Conservation (phyloP, 2,888 invertebrate genomes). For the Abrostola triplasia region DNA sequence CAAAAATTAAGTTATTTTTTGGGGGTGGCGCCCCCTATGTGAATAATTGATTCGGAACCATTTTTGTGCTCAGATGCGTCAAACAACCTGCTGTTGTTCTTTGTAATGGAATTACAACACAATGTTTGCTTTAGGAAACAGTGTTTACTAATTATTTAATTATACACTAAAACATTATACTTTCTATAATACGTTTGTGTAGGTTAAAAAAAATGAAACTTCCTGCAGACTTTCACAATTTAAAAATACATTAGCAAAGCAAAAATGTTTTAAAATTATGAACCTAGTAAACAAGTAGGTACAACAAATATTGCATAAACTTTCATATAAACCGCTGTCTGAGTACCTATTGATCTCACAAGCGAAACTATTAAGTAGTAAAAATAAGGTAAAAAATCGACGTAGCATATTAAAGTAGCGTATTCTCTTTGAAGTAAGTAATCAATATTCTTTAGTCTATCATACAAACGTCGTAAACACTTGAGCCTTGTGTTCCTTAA, state of each 20-base stretch:
- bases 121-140: conserved; percentile 13
- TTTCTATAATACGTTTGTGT: too few relatives aligned
- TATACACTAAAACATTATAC: conserved; percentile 1
- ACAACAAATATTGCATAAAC: too few relatives aligned
- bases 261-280: too few relatives aligned
- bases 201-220: too few relatives aligned
- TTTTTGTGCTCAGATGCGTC: conserved; percentile 35
- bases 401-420: background rate
- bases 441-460: conserved; percentile 14
- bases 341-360: too few relatives aligned
- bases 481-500: conserved; percentile 33
- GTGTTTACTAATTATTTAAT: background rate
- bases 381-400: too few relatives aligned
- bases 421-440: background rate
- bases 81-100: conserved; percentile 21
- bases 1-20: conserved; percentile 44
- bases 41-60: conserved; percentile 50
- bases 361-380: too few relatives aligned
- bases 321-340: too few relatives aligned
- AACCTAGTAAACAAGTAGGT: too few relatives aligned
- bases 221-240: too few relatives aligned
- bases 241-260: too few relatives aligned
- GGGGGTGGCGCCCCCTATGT: conserved; percentile 22
- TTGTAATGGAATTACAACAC: conserved; percentile 6
- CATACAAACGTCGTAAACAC: conserved; percentile 15